Base-by-base conservation (phyloP, 2,113 vertebrate species). In the Tichodroma muraria region DNA sequence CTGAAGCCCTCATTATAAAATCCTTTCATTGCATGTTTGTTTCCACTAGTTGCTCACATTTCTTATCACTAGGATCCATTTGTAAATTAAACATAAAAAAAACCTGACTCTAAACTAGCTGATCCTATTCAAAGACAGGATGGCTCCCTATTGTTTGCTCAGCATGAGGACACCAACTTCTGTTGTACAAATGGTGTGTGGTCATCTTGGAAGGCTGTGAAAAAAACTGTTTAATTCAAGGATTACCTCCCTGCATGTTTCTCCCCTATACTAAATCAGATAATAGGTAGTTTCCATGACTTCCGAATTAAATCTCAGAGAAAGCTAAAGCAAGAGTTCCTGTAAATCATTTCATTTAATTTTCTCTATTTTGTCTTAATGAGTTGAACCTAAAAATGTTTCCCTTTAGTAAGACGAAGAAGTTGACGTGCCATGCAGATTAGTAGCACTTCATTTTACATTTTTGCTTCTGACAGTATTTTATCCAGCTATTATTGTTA, bases 201-300 rank as follows among this genome's bases (percentile, higher is more conserved):
- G 98, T 99, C 99, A 99, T 98, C 98, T 98, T 98, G 93, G 98
- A 98, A 98, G 98, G 98, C 98, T 97, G 97, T 95, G 97, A 97
- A 96, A 93, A 98, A 98, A 99, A 98, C 98, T 98, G 98, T 99
- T 99, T 99, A 99, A 99, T 99, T 99, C 99, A 99, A 98, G 98
- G 99, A 99, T 99, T 99, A 99, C 99, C 98, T 99, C 98, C 98
- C 98, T 99, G 99, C 98, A 98, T 98, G 99, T 98, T 98, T 99
- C 98, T 98, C 97, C 97, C 97, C 98, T 98, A 98, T 97, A 97
- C 98, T 98, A 99, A 99, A 98, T 98, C 98, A 99, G 99, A 99
- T 99, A 99, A 99, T 98, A 98, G 98, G 98, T 99, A 99, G 99
- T 99, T 99, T 98, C 99, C 99, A 99, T 99, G 99, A 99, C 99